Evolutionary conservation across 30 jellyfish, hydroid and myxozoan genomes (phyloP), one percentile per base, ranked within the genome.

Genomic region (Pelagia noctiluca): DNA sequence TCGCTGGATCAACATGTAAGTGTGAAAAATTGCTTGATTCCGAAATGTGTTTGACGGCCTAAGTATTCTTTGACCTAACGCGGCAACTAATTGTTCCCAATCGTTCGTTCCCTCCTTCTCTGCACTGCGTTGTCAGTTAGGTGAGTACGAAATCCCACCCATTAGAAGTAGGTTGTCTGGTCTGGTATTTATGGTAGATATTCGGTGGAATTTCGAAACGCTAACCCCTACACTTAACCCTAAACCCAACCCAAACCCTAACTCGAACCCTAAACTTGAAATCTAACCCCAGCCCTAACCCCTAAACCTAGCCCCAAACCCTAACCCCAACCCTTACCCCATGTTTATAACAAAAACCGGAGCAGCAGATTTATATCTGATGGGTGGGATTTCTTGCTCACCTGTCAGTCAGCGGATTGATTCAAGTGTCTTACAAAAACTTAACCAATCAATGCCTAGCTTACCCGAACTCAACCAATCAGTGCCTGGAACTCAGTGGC

Each of bases 391-490:
- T n/a, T n/a, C n/a, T n/a, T n/a, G n/a, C n/a, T n/a, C n/a, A n/a
- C n/a, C n/a, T n/a, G n/a, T n/a, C 57, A 42, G 26, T 19, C 26
- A 8, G 68, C 12, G 12, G 68, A 21, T 2, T 35, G 83, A 16
- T 71, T 48, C 80, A 2, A 33, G 19, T 71, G 34, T 30, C 42
- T 16, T 53, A 35, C 46, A 35, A 22, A n/a, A 11, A 47, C 1
- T 13, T 50, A 54, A 22, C 89, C 93, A 83, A 83, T 83, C 86
- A 61, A 18, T 3, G 22, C 3, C n/a, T n/a, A n/a, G n/a, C 42
- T 16, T 53, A 35, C 46, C 46, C 19, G 25, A 11, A 47, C 1
- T 13, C 32, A 54, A 22, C 89, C 93, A 83, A 83, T 83, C 86
- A 61, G n/a, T 3, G 22, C 3, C 47, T 38, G 50, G 76, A 34